Base-by-base conservation (phyloP, 2,113 vertebrate species). In the Herpetotheres cachinnans region DNA sequence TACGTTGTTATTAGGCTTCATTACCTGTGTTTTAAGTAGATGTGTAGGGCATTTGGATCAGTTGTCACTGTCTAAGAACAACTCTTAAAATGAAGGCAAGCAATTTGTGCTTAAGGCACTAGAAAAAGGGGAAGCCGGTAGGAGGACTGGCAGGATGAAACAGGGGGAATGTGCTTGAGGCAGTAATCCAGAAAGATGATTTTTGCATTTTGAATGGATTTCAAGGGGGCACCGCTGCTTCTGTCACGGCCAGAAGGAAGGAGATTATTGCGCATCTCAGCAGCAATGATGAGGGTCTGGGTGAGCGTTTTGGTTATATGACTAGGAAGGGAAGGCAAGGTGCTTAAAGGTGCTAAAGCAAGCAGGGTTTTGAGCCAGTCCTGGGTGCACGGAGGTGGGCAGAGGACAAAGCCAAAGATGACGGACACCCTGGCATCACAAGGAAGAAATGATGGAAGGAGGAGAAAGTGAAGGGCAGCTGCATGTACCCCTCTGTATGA, bases 201-300 rank as follows among this genome's bases (percentile, higher is more conserved):
- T 96, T 96, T 94, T 96, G 74, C 74, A 94, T 96, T 97, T 96
- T 95, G 96, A 97, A 88, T 90, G 74, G 82, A 85, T 97, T 96
- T 96, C 66, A 65, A 65, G 71, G 82, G 72, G 54, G 12, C 44
- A 85, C 82, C 58, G 92, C 80, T 96, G 71, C 46, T 95, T 91
- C 81, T 95, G 62, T 93, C 85, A 63, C 3, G 14, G 81, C 61
- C 89, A 94, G 84, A 79, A 94, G 81, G 82, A 94, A 91, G 70
- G 65, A 73, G 73, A 88, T 95, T 94, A 90, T 94, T 61, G 87
- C 1, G 0, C 78, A 90, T 96, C 73, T 89, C 70, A 72, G 87
- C 61, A 85, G 17, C 36, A 56, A 2, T 89, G 89, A 87, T 8
- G 61, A 90, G 27, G 49, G 66, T 40, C 78, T 38, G 76, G 55